Evolutionary conservation across 1,140 invertebrate genomes (phyloP), one percentile per base, ranked within the genome.

Genomic region (Papilio xuthus): DNA sequence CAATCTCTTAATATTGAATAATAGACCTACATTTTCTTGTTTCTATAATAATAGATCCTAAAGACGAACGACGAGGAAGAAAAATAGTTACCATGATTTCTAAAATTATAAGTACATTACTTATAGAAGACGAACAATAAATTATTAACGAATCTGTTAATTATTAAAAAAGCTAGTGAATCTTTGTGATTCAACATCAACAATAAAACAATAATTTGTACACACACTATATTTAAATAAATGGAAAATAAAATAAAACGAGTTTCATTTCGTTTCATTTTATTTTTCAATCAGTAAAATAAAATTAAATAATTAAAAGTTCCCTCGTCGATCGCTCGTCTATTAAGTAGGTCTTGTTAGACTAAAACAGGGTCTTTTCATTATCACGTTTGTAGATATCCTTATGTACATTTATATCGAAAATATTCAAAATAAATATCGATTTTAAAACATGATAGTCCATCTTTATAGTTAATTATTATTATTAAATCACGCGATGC

Each of bases 341-440:
- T 73, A 53, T 56, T 28, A 67, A 78, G 75, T 87, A 83, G 85
- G 84, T 86, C 82, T 85, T 82, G 69, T 84, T 79, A 85, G 79
- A 84, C 84, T 85, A 77, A 86, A 85, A 90, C 90, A 90, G 90
- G 90, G 90, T 92, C 89, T 84, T 88, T 89, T 84, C 84, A 89
- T 84, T 83, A 84, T 87, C 84, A 79, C 80, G 78, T 78, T 80
- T 88, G 84, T 91, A 88, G 84, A 89, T 89, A 88, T 83, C 53
- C 82, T 78, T 81, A 82, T 88, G 85, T 86, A 88, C 83, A 87
- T 88, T 87, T 85, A 85, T 86, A 85, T 79, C 79, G 86, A 83
- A 80, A 85, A 80, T 88, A 88, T 91, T 86, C 88, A 88, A 26
- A 90, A 89, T 88, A 41, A 88, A 77, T 82, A 81, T 84, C 72